Evolutionary conservation across 2,797 vertebrate genomes (phyloP), one percentile per base, ranked within the genome.

Genomic region (Novumbra hubbsi): DNA sequence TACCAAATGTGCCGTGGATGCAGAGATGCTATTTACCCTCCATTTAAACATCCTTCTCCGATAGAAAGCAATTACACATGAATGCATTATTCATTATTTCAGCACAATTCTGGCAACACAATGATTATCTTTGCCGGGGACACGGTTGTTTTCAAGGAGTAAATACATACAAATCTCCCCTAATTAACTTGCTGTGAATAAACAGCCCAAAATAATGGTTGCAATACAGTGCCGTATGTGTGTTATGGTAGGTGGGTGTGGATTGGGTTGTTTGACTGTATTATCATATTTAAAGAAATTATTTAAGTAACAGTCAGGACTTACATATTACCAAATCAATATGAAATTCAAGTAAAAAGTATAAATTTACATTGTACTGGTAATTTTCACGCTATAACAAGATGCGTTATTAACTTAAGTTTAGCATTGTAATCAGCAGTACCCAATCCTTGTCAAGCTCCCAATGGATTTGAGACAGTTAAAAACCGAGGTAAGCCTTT

Each of bases 91-190:
- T 81, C 62, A 76, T 81, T 6, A 48, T 50, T 55, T 41, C 55
- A 28, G 19, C 5, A 49, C 72, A 49, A 67, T 75, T 69, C 74
- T 24, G 50, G 66, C 30, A 45, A 27, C 67, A 60, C 16, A 60
- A 69, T 24, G 55, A 50, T 38, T 65, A 3, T 69, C 27, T 41
- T 60, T 50, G 69, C 24, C 38, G 74, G 68, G 68, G 75, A 77
- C 76, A 78, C 21, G 17, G 72, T 73, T 74, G 78, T 78, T 80
- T 73, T 76, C 50, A 78, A 78, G 68, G 66, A 64, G 50, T 64
- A 67, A 14, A 24, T 11, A 69, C 30, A 71, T 64, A 78, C 49
- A 62, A 60, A 45, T 38, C 57, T 24, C 28, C 27, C 45, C 19
- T 63, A 72, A 77, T 79, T 70, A 76, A 24, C 70, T 64, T 73